These are phyloP conservation scores for Endotricha flammealis DNA, from an alignment of 2,888 invertebrate species.

Conservation along the genomic window DNA sequence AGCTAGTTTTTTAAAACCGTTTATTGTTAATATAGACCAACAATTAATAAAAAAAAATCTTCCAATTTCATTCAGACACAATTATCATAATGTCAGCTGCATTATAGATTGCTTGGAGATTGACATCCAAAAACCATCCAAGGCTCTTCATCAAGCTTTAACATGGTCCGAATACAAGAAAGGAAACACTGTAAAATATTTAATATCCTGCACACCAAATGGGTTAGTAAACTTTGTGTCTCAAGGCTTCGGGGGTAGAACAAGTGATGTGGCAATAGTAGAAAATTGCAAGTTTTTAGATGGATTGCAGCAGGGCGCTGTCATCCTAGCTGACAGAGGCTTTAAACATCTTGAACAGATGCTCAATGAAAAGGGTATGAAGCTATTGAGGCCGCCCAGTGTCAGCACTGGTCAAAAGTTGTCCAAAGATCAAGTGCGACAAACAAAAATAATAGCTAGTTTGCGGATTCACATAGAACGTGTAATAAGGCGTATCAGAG, in stretches of 20 bases:
- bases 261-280: slow-evolving; percentile 12
- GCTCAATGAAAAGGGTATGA: slow-evolving; percentile 6
- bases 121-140: slow-evolving; percentile 23
- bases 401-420: slow-evolving; percentile 7
- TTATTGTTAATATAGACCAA: slow-evolving; percentile 14
- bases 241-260: slow-evolving; percentile 19
- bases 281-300: slow-evolving; percentile 15
- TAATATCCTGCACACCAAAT: slow-evolving; percentile 21
- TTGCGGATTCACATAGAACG: slow-evolving; percentile 11
- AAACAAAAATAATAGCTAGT: slow-evolving; percentile 14
- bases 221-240: slow-evolving; percentile 22
- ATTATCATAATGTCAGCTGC: slow-evolving; percentile 15
- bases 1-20: slow-evolving; percentile 10
- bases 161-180: slow-evolving; percentile 20
- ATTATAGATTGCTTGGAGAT: slow-evolving; percentile 25
- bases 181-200: slow-evolving; percentile 25
- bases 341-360: slow-evolving; percentile 12
- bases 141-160: slow-evolving; percentile 17
- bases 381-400: slow-evolving; percentile 12
- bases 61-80: slow-evolving; percentile 1
- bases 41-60: slow-evolving; percentile 14
- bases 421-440: slow-evolving; percentile 12
- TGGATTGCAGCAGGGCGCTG: slow-evolving; percentile 2
- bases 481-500: slow-evolving; percentile 11
- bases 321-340: slow-evolving; percentile 12